Percentiles rank a stretch among this genome's conserved stretches.
Evolutionary conservation across 1,140 invertebrate species (phyloP).

Genomic region (Sycophaga agraensis): DNA sequence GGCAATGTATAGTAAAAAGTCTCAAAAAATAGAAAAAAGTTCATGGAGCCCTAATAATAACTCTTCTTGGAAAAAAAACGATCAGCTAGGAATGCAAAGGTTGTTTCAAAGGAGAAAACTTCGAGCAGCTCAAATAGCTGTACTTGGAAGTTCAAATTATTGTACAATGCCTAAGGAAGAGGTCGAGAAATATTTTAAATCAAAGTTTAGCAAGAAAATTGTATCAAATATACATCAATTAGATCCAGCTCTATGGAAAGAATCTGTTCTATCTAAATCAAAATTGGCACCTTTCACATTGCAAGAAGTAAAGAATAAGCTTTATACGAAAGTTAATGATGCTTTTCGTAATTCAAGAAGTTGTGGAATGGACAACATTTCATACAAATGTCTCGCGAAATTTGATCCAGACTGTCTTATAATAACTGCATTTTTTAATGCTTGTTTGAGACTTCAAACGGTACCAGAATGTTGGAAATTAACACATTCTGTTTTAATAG

Average conservation of each 20-base stretch:
- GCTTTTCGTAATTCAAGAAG: not conserved
- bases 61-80: not conserved
- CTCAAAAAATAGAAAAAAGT: too few species aligned
- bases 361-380: not conserved
- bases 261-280: not conserved
- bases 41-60: too few species aligned
- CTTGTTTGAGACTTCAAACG: not conserved
- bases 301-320: conserved; percentile 1
- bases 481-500: conserved; percentile 1
- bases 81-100: not conserved
- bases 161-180: not conserved
- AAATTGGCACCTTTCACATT: not conserved
- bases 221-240: not conserved
- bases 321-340: not conserved
- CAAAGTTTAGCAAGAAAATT: not conserved
- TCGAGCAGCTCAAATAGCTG: not conserved
- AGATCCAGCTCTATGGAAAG: not conserved
- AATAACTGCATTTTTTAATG: conserved; percentile 11
- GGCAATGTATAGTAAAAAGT: not conserved
- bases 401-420: not conserved
- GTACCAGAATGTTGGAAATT: conserved; percentile 1
- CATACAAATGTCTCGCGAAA: not conserved
- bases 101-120: not conserved
- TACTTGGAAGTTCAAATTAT: not conserved
- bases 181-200: not conserved